Percentiles rank a stretch among this genome's conserved stretches.
Evolutionary conservation across 2,113 vertebrate species (phyloP).

Genomic region (Oreocharis arfaki): DNA sequence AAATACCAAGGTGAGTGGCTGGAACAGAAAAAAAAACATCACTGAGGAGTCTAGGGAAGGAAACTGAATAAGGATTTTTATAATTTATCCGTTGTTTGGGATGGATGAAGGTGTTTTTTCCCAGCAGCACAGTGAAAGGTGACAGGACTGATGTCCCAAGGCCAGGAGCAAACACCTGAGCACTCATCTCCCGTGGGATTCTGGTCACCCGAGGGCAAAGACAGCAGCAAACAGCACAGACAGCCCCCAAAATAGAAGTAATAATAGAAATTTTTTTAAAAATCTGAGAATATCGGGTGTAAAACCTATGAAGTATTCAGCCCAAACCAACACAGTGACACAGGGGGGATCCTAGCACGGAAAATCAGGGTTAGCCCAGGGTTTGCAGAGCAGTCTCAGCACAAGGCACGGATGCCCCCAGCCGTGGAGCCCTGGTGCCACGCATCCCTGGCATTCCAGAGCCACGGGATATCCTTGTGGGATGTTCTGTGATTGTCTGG

Average conservation of each 20-base stretch:
- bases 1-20: accelerated
- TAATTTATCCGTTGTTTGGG: accelerated
- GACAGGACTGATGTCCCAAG: accelerated
- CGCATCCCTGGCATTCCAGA: neutral
- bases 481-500: accelerated
- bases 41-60: neutral
- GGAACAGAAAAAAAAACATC: neutral
- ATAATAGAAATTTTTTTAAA: no score
- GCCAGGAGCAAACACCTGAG: neutral
- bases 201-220: neutral
- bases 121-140: neutral
- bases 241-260: accelerated
- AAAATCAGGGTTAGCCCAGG: accelerated
- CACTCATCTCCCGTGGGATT: accelerated
- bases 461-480: accelerated
- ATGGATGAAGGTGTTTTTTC: neutral
- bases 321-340: neutral
- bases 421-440: accelerated
- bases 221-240: neutral
- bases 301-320: neutral
- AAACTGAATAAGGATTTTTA: accelerated
- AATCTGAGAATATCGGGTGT: neutral
- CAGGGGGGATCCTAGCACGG: accelerated
- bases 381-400: neutral
- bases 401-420: accelerated